A percentile compares a stretch with the other conserved stretches of the same genome.
phyloP scores from a whole-genome alignment of 1,140 invertebrate species.

The Andricus grossulariae region DNA sequence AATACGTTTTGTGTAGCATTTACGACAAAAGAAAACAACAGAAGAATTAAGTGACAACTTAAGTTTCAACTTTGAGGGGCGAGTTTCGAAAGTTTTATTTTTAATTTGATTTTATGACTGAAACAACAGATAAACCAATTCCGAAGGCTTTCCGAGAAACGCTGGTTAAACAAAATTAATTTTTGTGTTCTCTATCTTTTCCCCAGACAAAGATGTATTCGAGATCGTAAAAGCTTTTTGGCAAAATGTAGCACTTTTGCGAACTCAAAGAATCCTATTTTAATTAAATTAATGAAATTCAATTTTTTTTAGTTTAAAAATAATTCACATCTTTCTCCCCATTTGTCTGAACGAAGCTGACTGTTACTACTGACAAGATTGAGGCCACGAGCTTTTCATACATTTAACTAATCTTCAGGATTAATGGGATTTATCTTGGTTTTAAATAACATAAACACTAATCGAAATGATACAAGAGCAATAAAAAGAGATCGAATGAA shows the following conservation, averaged over 20 bases:
- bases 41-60: neutral
- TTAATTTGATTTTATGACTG: neutral
- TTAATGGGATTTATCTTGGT: neutral
- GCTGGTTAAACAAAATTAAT: neutral
- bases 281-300: neutral
- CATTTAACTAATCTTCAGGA: constrained; percentile 1
- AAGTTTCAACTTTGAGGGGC: neutral
- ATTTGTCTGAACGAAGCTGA: neutral
- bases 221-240: neutral
- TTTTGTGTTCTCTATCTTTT: neutral
- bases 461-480: neutral
- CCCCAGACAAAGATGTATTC: neutral
- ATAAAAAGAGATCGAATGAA: neutral
- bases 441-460: constrained; percentile 2
- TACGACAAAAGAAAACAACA: neutral
- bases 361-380: constrained; percentile 16
- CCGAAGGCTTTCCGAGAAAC: neutral
- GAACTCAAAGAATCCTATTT: neutral
- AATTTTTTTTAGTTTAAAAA: neutral
- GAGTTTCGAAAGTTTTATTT: constrained; percentile 12
- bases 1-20: neutral
- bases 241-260: neutral
- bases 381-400: constrained; percentile 2
- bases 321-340: neutral
- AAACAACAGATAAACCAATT: neutral